A percentile compares a stretch with the other conserved stretches of the same genome.
phyloP scores from a whole-genome alignment of 2,797 vertebrate species.

The Salarias fasciatus region DNA sequence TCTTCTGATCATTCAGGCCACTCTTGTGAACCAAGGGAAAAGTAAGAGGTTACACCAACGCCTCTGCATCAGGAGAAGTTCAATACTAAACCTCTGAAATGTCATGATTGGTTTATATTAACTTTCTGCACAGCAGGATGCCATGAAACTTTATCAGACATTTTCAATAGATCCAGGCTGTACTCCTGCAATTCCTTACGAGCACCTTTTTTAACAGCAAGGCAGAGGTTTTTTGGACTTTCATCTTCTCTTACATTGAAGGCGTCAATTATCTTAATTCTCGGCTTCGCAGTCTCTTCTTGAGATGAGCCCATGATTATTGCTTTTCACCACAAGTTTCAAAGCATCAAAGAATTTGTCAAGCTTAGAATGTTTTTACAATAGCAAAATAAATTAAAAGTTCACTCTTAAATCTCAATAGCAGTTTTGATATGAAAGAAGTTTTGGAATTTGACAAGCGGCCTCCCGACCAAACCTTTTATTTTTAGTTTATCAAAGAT shows the following conservation, averaged over 20 bases:
- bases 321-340: not conserved
- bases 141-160: too few species aligned
- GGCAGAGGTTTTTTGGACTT: not conserved
- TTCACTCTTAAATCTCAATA: not conserved
- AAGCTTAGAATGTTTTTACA: not conserved
- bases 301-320: not conserved
- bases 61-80: not conserved
- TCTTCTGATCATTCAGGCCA: not conserved
- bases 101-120: too few species aligned
- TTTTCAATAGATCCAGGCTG: too few species aligned
- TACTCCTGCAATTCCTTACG: not conserved
- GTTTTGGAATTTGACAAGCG: not conserved
- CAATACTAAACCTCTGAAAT: not conserved
- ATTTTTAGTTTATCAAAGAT: not conserved
- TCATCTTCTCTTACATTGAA: not conserved
- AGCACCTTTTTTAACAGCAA: not conserved
- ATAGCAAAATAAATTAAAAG: too few species aligned
- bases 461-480: not conserved
- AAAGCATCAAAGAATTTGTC: not conserved
- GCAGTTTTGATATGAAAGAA: not conserved
- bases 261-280: not conserved
- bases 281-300: not conserved
- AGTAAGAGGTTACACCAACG: not conserved
- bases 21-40: not conserved
- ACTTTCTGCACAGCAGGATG: too few species aligned